Conservation (phyloP, 1,140 invertebrate genomes). For the Glossosoma conforme region DNA sequence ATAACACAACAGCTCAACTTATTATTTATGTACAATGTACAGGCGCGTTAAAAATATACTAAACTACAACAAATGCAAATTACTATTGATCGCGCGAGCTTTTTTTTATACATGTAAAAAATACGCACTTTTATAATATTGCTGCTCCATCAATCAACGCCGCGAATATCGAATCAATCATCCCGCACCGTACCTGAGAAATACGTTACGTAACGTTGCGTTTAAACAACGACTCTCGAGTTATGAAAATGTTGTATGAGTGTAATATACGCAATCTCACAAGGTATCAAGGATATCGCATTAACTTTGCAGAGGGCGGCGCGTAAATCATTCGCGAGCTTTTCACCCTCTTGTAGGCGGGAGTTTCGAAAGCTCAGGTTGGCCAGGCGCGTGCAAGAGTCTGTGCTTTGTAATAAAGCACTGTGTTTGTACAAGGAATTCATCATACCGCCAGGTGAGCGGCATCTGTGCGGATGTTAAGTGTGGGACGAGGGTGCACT, state of each 20-base stretch:
- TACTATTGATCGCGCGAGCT: too few relatives aligned
- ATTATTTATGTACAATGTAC: too few relatives aligned
- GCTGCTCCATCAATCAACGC: conserved; percentile 15
- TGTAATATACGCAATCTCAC: conserved; percentile 14
- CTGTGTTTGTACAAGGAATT: conserved; percentile 20
- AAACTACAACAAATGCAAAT: too few relatives aligned
- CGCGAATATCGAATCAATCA: conserved; percentile 20
- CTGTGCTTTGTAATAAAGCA: conserved; percentile 26
- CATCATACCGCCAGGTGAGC: conserved; percentile 16
- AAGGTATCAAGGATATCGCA: conserved; percentile 25
- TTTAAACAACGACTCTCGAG: background rate
- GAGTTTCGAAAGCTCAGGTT: background rate
- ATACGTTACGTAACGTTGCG: background rate
- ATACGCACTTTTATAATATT: too few relatives aligned
- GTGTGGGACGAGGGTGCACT: too few relatives aligned
- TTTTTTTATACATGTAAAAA: too few relatives aligned
- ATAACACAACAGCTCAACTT: too few relatives aligned
- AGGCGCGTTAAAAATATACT: too few relatives aligned
- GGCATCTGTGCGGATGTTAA: too few relatives aligned
- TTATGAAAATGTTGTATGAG: conserved; percentile 11
- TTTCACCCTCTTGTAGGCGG: conserved; percentile 26
- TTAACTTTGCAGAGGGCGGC: conserved; percentile 24
- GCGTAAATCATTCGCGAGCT: conserved; percentile 28
- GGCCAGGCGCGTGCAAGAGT: conserved; percentile 8
- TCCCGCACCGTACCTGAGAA: background rate